Conservation (phyloP, 2,888 invertebrate genomes). For the Lypha dubia region DNA sequence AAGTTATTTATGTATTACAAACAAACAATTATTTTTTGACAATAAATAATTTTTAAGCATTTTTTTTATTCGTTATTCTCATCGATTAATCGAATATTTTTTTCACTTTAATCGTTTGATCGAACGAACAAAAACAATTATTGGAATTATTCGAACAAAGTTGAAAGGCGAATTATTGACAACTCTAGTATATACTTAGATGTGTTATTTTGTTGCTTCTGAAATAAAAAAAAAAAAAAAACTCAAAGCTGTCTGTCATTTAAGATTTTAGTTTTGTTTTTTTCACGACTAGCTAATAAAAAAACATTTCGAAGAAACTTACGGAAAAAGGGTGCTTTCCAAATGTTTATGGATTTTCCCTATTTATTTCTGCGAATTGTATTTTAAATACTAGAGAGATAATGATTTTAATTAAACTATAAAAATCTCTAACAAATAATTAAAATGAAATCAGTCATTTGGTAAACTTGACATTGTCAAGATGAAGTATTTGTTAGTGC, state of each 20-base stretch:
- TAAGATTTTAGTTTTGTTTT: background rate
- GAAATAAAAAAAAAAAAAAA: no score
- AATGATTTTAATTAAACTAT: slow-evolving; percentile 4
- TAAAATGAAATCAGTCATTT: slow-evolving; percentile 27
- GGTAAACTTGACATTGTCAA: background rate
- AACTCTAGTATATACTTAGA: background rate
- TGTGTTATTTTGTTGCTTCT: background rate
- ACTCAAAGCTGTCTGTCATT: background rate
- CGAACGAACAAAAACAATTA: no score
- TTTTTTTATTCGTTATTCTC: no score
- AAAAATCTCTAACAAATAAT: slow-evolving; percentile 35
- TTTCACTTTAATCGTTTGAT: no score
- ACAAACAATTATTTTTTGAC: no score
- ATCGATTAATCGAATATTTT: no score
- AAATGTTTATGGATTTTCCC: slow-evolving; percentile 22
- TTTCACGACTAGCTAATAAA: background rate
- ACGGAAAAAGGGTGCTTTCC: slow-evolving; percentile 14
- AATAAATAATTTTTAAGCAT: no score
- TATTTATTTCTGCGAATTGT: background rate
- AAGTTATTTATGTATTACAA: no score
- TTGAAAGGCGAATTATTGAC: no score
- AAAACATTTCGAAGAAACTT: slow-evolving; percentile 18
- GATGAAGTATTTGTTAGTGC: slow-evolving; percentile 36
- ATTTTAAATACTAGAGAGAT: background rate
- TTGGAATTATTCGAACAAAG: no score